Evolutionary conservation across 2,797 vertebrate species (phyloP).

Genomic region (Remorina albescens): DNA sequence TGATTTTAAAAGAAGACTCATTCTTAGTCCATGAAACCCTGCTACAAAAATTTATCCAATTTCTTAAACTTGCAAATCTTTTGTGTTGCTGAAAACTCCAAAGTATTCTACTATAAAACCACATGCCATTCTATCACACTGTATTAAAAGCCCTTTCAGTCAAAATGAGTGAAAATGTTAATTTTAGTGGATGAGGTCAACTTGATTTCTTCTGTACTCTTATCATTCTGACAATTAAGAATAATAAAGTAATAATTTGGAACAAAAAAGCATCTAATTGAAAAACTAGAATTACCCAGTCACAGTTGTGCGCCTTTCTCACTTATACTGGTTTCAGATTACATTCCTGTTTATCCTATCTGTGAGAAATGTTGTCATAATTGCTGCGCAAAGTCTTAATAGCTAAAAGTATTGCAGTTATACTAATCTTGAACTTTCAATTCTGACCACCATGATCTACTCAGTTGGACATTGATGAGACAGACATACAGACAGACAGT

Average conservation of each 20-base stretch:
- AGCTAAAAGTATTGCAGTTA: too few relatives aligned
- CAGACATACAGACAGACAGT: too few relatives aligned
- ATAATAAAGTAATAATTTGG: background rate
- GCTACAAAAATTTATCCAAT: background rate
- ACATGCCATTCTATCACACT: conserved; percentile 4
- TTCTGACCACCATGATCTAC: too few relatives aligned
- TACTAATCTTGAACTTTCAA: too few relatives aligned
- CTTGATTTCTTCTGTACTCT: background rate
- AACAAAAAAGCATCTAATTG: conserved; percentile 1
- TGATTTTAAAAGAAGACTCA: conserved; percentile 23
- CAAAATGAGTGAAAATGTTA: background rate
- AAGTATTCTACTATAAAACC: background rate
- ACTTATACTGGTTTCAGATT: too few relatives aligned
- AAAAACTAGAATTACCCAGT: too few relatives aligned
- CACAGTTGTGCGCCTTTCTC: too few relatives aligned
- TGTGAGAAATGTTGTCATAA: too few relatives aligned
- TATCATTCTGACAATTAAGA: conserved; percentile 13
- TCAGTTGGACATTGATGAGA: too few relatives aligned
- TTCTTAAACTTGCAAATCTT: conserved; percentile 6
- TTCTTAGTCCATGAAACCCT: conserved; percentile 20
- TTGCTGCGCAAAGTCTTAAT: too few relatives aligned
- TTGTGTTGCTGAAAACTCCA: background rate
- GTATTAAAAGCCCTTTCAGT: conserved; percentile 14
- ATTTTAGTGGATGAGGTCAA: background rate
- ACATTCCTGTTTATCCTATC: too few relatives aligned